Percentiles rank a stretch among this genome's conserved stretches.
These are phyloP conservation scores for Brachypteracias leptosomus DNA, from an alignment of 2,113 vertebrate species.

Conservation along the genomic window DNA sequence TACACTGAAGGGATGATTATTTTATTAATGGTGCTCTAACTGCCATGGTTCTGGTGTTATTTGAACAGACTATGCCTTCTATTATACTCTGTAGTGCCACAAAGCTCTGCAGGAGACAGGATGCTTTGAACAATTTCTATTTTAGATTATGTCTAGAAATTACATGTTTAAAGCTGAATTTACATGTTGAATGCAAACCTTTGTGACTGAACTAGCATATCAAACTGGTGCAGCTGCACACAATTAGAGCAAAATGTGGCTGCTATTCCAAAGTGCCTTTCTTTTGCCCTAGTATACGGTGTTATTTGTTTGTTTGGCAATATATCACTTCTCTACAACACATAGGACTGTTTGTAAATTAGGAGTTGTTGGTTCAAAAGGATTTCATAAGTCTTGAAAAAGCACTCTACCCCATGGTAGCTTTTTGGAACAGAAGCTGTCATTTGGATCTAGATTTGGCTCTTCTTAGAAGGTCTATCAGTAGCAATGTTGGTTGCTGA, in stretches of 20 bases:
- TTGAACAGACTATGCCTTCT: constrained; percentile 32
- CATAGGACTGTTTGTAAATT: neutral
- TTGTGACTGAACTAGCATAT: constrained; percentile 36
- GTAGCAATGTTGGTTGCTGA: neutral
- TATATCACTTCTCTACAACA: neutral
- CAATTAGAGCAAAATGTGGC: constrained; percentile 32
- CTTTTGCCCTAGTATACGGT: neutral
- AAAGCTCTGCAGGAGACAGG: constrained; percentile 28
- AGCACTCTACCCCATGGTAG: neutral
- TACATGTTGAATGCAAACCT: constrained; percentile 26
- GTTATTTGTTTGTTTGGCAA: constrained; percentile 10
- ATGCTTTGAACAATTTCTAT: constrained; percentile 22
- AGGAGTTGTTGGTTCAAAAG: constrained; percentile 10
- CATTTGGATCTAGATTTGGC: neutral
- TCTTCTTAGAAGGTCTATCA: neutral
- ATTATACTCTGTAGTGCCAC: neutral
- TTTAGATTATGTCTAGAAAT: constrained; percentile 16
- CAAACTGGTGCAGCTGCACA: constrained; percentile 15
- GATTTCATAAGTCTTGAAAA: neutral
- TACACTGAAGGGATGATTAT: constrained; percentile 20
- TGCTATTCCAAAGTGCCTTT: neutral
- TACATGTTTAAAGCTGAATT: constrained; percentile 52
- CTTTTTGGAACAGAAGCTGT: neutral
- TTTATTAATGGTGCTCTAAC: constrained; percentile 45
- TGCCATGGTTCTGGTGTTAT: constrained; percentile 5